Evolutionary conservation across 2,888 invertebrate genomes (phyloP).

Genomic region (Stictocephala bisonia): DNA sequence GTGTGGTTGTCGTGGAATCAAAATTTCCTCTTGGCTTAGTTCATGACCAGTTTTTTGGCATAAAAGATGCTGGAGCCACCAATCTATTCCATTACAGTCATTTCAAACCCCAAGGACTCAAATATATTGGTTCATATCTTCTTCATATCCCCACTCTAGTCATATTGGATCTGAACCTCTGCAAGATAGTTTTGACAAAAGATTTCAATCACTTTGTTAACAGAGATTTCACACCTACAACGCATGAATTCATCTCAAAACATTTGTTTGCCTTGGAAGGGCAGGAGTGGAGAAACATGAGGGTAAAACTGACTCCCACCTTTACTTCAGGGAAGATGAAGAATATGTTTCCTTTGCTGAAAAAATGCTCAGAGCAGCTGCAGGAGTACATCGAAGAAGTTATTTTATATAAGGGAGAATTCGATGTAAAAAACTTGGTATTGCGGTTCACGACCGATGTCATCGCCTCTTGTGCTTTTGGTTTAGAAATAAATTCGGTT

Average conservation of each 20-base stretch:
- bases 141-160: not conserved
- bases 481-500: constrained; percentile 36
- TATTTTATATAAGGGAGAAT: constrained; percentile 16
- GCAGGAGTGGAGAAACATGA: constrained; percentile 37
- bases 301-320: constrained; percentile 25
- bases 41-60: not conserved
- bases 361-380: constrained; percentile 13
- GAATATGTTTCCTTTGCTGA: constrained; percentile 13
- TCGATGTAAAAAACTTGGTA: constrained; percentile 32
- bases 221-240: constrained; percentile 6
- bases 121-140: not conserved
- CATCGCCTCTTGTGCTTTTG: constrained; percentile 41
- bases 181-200: constrained; percentile 25
- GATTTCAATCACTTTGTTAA: constrained; percentile 32
- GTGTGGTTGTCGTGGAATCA: constrained; percentile 69
- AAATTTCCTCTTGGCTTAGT: constrained; percentile 73
- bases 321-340: constrained; percentile 45
- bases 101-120: constrained; percentile 2
- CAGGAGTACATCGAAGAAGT: constrained; percentile 12
- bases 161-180: constrained; percentile 3
- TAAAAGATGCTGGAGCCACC: not conserved
- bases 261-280: constrained; percentile 30
- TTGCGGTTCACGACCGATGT: constrained; percentile 38
- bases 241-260: constrained; percentile 30
- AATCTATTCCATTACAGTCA: not conserved